Percentiles rank a stretch among this genome's conserved stretches.
These are phyloP conservation scores for Sinonovacula constricta DNA, from an alignment of 1,140 invertebrate genomes.

Conservation along the genomic window DNA sequence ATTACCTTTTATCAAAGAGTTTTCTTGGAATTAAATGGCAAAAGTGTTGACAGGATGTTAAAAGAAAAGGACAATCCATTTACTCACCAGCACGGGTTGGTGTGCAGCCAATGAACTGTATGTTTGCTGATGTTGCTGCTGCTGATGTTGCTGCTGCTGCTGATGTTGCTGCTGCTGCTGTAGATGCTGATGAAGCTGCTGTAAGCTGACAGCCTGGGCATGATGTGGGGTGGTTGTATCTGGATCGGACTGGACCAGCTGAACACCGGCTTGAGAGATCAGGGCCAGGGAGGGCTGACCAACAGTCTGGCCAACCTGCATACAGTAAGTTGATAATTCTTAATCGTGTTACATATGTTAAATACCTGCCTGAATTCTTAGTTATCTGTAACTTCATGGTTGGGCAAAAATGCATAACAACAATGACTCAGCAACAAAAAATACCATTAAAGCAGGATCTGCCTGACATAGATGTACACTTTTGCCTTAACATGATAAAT, in stretches of 20 bases:
- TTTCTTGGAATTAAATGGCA: too few relatives aligned
- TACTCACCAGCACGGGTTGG: conserved; percentile 48
- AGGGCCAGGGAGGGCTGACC: conserved; percentile 37
- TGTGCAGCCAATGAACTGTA: conserved; percentile 23
- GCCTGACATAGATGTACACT: too few relatives aligned
- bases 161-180: conserved; percentile 40
- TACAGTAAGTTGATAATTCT: neutral
- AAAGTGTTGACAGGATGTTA: too few relatives aligned
- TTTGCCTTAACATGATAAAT: too few relatives aligned
- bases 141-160: conserved; percentile 17
- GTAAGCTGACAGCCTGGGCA: conserved; percentile 51
- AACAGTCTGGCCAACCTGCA: conserved; percentile 12
- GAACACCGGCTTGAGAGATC: conserved; percentile 49
- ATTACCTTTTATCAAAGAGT: too few relatives aligned
- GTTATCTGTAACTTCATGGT: too few relatives aligned
- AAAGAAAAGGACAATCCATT: too few relatives aligned
- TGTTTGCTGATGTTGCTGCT: conserved; percentile 48
- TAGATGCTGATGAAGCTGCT: conserved; percentile 44
- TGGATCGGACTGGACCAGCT: conserved; percentile 44
- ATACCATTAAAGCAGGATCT: too few relatives aligned
- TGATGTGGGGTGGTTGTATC: conserved; percentile 19
- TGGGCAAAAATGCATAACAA: too few relatives aligned
- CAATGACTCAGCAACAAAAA: too few relatives aligned
- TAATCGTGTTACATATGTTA: too few relatives aligned
- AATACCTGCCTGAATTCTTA: too few relatives aligned